phyloP scores from a whole-genome alignment of 1,140 invertebrate species.

The Cydia amplana region DNA sequence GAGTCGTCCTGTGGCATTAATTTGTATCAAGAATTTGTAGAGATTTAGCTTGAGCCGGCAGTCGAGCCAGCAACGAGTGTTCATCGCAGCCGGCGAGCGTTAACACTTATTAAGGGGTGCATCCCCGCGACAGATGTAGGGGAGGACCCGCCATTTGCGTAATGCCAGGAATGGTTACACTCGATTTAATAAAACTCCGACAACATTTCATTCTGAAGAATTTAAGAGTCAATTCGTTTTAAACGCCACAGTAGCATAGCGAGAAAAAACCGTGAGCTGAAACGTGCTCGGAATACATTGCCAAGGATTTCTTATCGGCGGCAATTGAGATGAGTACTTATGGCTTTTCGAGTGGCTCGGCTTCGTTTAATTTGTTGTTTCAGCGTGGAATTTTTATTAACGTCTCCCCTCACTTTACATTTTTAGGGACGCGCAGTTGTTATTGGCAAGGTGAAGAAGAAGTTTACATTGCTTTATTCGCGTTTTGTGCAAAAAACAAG shows the following conservation, averaged over 20 bases:
- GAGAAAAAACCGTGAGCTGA: constrained; percentile 74
- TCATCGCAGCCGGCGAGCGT: constrained; percentile 76
- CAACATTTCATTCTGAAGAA: constrained; percentile 77
- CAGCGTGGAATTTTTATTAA: constrained; percentile 78
- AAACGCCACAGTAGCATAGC: constrained; percentile 70
- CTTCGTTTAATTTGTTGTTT: constrained; percentile 80
- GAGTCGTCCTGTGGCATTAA: constrained; percentile 72
- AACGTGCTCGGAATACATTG: constrained; percentile 77
- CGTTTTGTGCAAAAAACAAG: constrained; percentile 34
- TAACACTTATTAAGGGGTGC: constrained; percentile 79
- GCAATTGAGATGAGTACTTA: constrained; percentile 80
- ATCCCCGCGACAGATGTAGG: constrained; percentile 78
- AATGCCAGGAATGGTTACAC: constrained; percentile 78
- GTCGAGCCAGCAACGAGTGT: constrained; percentile 63
- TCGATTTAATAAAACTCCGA: constrained; percentile 79
- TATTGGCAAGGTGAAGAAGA: constrained; percentile 57
- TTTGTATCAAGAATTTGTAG: constrained; percentile 79
- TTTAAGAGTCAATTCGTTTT: constrained; percentile 79
- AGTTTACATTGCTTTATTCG: constrained; percentile 48
- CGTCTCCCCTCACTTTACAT: constrained; percentile 72
- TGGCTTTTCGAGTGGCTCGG: constrained; percentile 78
- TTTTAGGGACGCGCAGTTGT: constrained; percentile 54
- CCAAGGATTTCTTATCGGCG: constrained; percentile 77
- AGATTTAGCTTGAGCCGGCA: constrained; percentile 74
- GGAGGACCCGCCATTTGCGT: constrained; percentile 77